These are phyloP conservation scores for Telenomus remus DNA, from an alignment of 1,140 invertebrate genomes.

Conservation along the genomic window DNA sequence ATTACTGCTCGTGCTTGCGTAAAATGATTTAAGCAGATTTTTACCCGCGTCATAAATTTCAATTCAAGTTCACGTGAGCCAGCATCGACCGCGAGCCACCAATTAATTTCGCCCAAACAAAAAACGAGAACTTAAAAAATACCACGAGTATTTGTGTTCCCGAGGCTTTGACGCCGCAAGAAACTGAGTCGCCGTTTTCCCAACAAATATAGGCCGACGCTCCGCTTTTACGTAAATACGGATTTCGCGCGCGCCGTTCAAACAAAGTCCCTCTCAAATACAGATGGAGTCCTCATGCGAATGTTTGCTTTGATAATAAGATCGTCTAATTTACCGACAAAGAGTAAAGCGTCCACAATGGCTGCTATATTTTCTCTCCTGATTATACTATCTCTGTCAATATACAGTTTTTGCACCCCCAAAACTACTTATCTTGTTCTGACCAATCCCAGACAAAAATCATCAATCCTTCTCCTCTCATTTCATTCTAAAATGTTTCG, in stretches of 20 bases:
- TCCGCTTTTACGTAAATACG: conserved; percentile 72
- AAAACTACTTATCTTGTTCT: too few relatives aligned
- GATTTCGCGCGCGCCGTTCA: conserved; percentile 73
- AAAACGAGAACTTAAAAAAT: conserved; percentile 42
- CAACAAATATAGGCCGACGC: conserved; percentile 63
- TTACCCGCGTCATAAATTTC: conserved; percentile 41
- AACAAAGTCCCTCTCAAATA: conserved; percentile 73
- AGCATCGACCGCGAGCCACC: conserved; percentile 17
- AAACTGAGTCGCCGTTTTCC: conserved; percentile 49
- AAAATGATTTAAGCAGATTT: conserved; percentile 61
- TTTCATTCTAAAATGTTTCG: too few relatives aligned
- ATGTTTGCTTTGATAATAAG: conserved; percentile 71
- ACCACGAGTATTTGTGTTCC: conserved; percentile 66
- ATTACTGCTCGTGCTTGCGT: conserved; percentile 66
- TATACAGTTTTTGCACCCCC: neutral
- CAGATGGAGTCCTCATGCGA: conserved; percentile 71
- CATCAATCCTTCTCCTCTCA: too few relatives aligned
- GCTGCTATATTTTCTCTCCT: conserved; percentile 17
- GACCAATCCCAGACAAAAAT: too few relatives aligned
- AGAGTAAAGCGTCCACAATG: conserved; percentile 54
- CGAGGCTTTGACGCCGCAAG: conserved; percentile 53
- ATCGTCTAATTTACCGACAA: conserved; percentile 73
- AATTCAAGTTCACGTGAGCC: conserved; percentile 16
- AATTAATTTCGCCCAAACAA: conserved; percentile 34
- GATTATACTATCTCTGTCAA: conserved; percentile 2